phyloP scores from a whole-genome alignment of 2,888 invertebrate species.

The Andrena bicolor region DNA sequence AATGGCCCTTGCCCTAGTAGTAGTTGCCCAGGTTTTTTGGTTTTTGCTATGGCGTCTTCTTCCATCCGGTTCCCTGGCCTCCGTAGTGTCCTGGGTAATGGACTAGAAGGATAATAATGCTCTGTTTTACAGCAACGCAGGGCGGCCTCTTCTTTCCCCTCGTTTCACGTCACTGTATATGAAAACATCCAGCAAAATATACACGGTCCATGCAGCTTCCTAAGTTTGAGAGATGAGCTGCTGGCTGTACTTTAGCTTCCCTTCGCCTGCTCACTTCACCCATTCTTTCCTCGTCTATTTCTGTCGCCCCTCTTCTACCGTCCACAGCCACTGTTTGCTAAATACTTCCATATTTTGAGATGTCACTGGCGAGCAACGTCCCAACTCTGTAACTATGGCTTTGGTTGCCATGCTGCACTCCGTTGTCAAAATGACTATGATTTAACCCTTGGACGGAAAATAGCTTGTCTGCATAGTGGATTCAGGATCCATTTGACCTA shows the following conservation, averaged over 20 bases:
- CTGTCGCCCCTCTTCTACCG: not conserved
- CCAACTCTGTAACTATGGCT: too few species aligned
- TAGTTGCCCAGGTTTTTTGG: slow-evolving; percentile 81
- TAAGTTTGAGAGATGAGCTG: slow-evolving; percentile 79
- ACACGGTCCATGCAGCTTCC: slow-evolving; percentile 75
- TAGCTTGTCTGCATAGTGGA: too few species aligned
- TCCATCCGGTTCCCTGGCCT: slow-evolving; percentile 71
- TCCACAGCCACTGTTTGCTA: not conserved
- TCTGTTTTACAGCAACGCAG: slow-evolving; percentile 80
- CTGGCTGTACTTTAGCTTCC: slow-evolving; percentile 47
- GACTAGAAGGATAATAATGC: slow-evolving; percentile 83
- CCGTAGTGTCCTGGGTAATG: slow-evolving; percentile 80
- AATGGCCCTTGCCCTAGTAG: slow-evolving; percentile 79
- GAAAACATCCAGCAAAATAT: slow-evolving; percentile 80
- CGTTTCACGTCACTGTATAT: slow-evolving; percentile 69
- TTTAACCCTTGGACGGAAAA: too few species aligned
- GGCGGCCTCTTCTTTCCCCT: slow-evolving; percentile 65
- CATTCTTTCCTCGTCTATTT: not conserved
- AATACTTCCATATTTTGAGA: slow-evolving; percentile 7
- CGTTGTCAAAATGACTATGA: too few species aligned
- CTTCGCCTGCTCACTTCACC: slow-evolving; percentile 15
- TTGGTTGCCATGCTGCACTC: too few species aligned
- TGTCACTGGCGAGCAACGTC: too few species aligned
- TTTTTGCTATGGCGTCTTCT: slow-evolving; percentile 75
- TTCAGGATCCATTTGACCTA: too few species aligned